Conservation (phyloP, 1,140 invertebrate species). For the Diploscapter pachys region DNA sequence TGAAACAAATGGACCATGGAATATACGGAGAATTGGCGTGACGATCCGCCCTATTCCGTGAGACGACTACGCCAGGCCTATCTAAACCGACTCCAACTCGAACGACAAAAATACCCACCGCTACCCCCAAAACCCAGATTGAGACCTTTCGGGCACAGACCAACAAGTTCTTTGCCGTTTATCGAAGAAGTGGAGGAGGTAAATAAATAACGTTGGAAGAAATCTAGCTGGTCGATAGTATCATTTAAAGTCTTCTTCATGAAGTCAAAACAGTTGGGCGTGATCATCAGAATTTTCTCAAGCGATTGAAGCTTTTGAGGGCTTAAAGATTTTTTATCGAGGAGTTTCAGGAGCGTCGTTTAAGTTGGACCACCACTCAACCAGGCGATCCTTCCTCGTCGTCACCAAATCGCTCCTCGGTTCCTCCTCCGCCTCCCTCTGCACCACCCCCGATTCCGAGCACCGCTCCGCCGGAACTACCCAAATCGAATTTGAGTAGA, state of each 20-base stretch:
- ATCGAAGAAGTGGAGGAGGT: slow-evolving; percentile 34
- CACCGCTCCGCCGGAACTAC: background rate
- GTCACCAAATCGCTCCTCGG: background rate
- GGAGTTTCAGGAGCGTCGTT: slow-evolving; percentile 17
- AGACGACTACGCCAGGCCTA: slow-evolving; percentile 23
- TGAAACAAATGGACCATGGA: too few relatives aligned
- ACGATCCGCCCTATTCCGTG: slow-evolving; percentile 28
- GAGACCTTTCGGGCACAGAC: slow-evolving; percentile 12
- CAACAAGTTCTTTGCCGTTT: slow-evolving; percentile 16
- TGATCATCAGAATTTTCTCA: too few relatives aligned
- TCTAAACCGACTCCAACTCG: slow-evolving; percentile 13
- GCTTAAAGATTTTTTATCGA: too few relatives aligned
- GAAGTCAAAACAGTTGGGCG: too few relatives aligned
- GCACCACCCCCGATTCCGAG: slow-evolving; percentile 12
- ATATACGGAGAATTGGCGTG: slow-evolving; percentile 10
- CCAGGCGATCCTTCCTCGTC: too few relatives aligned
- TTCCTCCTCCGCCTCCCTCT: slow-evolving; percentile 11
- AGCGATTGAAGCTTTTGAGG: too few relatives aligned
- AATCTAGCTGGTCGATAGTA: background rate
- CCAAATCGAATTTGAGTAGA: background rate
- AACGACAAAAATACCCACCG: background rate
- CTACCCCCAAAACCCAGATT: too few relatives aligned
- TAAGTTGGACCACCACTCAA: too few relatives aligned
- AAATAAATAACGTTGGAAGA: background rate
- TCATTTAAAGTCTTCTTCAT: too few relatives aligned